phyloP scores from a whole-genome alignment of 1,140 invertebrate genomes.

The Vanessa atalanta region DNA sequence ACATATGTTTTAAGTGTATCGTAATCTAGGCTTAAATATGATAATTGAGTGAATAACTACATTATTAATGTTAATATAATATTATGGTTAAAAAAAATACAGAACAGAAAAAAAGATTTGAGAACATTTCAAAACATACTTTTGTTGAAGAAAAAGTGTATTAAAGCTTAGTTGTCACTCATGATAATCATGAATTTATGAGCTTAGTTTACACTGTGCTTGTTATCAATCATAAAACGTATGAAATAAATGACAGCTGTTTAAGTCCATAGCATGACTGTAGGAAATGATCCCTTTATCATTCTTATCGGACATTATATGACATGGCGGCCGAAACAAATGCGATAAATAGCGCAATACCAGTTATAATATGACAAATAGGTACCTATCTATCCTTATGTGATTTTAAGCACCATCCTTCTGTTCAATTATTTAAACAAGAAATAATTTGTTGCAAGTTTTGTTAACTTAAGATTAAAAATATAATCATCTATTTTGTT shows the following conservation, averaged over 20 bases:
- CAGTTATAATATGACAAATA: not conserved
- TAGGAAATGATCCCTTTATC: not conserved
- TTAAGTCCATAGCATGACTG: not conserved
- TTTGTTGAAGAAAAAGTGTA: conserved; percentile 4
- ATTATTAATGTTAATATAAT: too few species aligned
- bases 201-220: not conserved
- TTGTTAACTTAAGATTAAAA: too few species aligned
- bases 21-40: too few species aligned
- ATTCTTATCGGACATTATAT: not conserved
- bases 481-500: too few species aligned
- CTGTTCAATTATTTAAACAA: too few species aligned
- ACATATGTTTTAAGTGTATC: too few species aligned
- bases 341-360: not conserved
- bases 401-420: not conserved
- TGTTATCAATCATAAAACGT: not conserved
- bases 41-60: too few species aligned
- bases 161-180: not conserved
- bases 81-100: too few species aligned
- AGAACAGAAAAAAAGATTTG: too few species aligned
- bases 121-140: not conserved
- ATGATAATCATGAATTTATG: not conserved
- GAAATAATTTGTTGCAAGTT: too few species aligned
- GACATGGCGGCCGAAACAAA: not conserved
- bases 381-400: not conserved
- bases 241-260: not conserved